Evolutionary conservation across 2,797 vertebrate genomes (phyloP).

Genomic region (Sebastes paucispinis): DNA sequence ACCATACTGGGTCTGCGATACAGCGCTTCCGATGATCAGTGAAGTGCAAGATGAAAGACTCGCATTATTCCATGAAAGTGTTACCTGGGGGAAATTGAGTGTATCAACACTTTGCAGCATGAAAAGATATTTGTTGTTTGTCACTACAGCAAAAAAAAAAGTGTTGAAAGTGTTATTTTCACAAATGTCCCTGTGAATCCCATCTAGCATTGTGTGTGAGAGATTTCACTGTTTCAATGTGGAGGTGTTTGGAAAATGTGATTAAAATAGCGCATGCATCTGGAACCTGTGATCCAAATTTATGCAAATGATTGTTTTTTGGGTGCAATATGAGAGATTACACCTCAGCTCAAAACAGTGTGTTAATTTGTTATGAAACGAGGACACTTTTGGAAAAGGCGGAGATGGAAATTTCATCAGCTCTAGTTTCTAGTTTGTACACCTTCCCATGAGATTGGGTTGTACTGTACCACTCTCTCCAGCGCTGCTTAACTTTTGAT

Average conservation of each 20-base stretch:
- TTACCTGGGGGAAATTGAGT: not conserved
- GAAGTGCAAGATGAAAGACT: slow-evolving; percentile 26
- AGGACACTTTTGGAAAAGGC: slow-evolving; percentile 5
- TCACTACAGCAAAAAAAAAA: not conserved
- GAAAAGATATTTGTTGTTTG: not conserved
- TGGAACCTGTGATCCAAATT: not conserved
- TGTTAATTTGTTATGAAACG: slow-evolving; percentile 1
- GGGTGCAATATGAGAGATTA: not conserved
- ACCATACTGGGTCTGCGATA: not conserved
- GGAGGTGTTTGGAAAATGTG: not conserved
- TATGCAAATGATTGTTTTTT: not conserved
- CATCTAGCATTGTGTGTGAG: not conserved
- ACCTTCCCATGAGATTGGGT: no score
- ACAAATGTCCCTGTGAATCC: slow-evolving; percentile 3
- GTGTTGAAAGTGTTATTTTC: not conserved
- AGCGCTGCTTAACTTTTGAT: not conserved
- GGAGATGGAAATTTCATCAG: slow-evolving; percentile 1
- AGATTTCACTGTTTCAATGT: not conserved
- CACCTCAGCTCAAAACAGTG: not conserved
- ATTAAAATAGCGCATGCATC: not conserved
- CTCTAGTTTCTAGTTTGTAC: not conserved
- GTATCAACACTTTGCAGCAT: slow-evolving; percentile 3
- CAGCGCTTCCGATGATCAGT: not conserved
- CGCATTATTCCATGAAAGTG: slow-evolving; percentile 1
- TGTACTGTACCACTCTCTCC: not conserved